Evolutionary conservation across 1,140 invertebrate species (phyloP).

Genomic region (Monomorium pharaonis): DNA sequence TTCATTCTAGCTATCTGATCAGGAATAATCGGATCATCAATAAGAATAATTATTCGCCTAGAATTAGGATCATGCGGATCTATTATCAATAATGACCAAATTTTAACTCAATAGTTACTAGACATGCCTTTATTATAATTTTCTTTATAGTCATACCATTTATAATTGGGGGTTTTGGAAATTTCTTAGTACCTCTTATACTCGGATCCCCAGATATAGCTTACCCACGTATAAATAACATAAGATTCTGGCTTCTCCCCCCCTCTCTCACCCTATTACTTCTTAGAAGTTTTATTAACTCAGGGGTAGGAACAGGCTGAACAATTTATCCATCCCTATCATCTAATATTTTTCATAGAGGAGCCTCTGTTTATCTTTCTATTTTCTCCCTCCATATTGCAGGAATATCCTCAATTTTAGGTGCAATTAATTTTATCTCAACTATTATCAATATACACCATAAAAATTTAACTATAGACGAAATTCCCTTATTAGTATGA

Average conservation of each 20-base stretch:
- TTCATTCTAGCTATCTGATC: no score
- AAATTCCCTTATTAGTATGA: slow-evolving; percentile 88
- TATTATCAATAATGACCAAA: no score
- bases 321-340: not conserved
- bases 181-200: no score
- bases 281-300: slow-evolving; percentile 76
- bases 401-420: not conserved
- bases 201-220: no score
- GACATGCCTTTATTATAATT: no score
- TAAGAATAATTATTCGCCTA: no score
- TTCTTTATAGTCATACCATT: no score
- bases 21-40: no score
- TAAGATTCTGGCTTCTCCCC: slow-evolving; percentile 86
- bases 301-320: not conserved
- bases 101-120: slow-evolving; percentile 63
- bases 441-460: slow-evolving; percentile 87
- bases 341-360: not conserved
- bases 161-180: no score
- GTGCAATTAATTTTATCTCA: slow-evolving; percentile 84
- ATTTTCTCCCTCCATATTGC: not conserved
- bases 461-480: slow-evolving; percentile 72
- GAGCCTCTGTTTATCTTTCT: not conserved
- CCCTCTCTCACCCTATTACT: slow-evolving; percentile 80
- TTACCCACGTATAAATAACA: slow-evolving; percentile 79
- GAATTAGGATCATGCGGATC: no score